Percentiles rank a stretch among this genome's conserved stretches.
Conservation (phyloP, 1,140 invertebrate species). For the Anoplophora glabripennis region DNA sequence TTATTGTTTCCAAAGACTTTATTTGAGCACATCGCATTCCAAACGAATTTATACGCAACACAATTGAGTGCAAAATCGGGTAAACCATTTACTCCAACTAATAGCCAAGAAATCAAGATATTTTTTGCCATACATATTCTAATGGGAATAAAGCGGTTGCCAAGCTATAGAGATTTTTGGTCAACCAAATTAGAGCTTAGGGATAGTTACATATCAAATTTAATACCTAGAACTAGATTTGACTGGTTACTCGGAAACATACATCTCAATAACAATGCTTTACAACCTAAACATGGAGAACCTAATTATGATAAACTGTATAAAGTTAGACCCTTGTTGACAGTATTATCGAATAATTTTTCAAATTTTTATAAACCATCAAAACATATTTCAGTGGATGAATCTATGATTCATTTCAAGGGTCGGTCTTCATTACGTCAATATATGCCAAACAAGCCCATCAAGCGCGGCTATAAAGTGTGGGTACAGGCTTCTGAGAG, state of each 20-base stretch:
- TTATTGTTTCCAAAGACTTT: not conserved
- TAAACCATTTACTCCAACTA: not conserved
- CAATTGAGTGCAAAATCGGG: not conserved
- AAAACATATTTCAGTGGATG: too few species aligned
- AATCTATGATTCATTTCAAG: too few species aligned
- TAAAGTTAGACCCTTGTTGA: too few species aligned
- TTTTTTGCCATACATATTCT: not conserved
- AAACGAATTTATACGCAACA: not conserved
- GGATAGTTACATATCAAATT: not conserved
- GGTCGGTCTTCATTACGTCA: too few species aligned
- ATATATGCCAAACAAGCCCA: too few species aligned
- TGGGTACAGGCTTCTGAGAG: too few species aligned
- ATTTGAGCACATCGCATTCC: not conserved
- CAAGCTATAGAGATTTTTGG: not conserved
- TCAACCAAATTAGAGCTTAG: slow-evolving; percentile 2
- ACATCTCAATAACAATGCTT: too few species aligned
- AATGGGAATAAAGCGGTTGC: not conserved
- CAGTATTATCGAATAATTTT: too few species aligned
- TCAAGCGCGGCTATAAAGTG: too few species aligned
- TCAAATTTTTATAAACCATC: too few species aligned
- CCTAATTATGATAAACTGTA: too few species aligned
- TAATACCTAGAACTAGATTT: not conserved
- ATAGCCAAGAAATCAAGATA: not conserved
- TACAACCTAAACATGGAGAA: too few species aligned
- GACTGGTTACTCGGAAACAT: slow-evolving; percentile 2